phyloP scores from a whole-genome alignment of 30 jellyfish, hydroid and myxozoan genomes.

The Aurelia aurita complex sp. Pacific region DNA sequence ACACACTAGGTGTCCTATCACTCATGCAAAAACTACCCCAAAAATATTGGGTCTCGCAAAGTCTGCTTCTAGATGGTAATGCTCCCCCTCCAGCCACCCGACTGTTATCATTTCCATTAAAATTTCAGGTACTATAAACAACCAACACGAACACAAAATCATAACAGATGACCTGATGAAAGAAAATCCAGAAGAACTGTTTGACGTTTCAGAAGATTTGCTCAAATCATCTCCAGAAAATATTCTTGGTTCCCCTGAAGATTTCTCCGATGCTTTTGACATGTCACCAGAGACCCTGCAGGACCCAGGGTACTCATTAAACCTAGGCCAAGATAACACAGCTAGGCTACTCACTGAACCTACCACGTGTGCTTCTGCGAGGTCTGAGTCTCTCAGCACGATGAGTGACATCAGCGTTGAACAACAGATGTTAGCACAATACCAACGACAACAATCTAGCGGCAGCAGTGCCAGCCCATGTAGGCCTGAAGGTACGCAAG shows the following conservation, averaged over 20 bases:
- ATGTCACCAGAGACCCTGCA: constrained; percentile 47
- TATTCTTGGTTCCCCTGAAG: constrained; percentile 78
- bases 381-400: constrained; percentile 79
- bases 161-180: constrained; percentile 56
- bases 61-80: too few relatives aligned
- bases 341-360: constrained; percentile 14
- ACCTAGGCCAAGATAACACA: constrained; percentile 23
- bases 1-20: too few relatives aligned
- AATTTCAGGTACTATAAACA: constrained; percentile 29
- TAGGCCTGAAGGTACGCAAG: constrained; percentile 59
- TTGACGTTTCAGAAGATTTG: constrained; percentile 72
- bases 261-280: constrained; percentile 56
- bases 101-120: too few relatives aligned
- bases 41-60: too few relatives aligned
- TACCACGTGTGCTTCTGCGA: constrained; percentile 85
- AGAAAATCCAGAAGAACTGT: constrained; percentile 69
- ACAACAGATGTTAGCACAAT: constrained; percentile 53
- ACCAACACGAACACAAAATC: constrained; percentile 10
- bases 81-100: too few relatives aligned
- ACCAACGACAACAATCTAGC: constrained; percentile 72
- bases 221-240: constrained; percentile 76
- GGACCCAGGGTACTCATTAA: constrained; percentile 44
- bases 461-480: constrained; percentile 57
- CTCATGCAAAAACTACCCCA: too few relatives aligned
- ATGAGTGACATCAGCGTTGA: constrained; percentile 71